Base-by-base conservation (phyloP, 2,888 invertebrate genomes). In the Clanis bilineata region DNA sequence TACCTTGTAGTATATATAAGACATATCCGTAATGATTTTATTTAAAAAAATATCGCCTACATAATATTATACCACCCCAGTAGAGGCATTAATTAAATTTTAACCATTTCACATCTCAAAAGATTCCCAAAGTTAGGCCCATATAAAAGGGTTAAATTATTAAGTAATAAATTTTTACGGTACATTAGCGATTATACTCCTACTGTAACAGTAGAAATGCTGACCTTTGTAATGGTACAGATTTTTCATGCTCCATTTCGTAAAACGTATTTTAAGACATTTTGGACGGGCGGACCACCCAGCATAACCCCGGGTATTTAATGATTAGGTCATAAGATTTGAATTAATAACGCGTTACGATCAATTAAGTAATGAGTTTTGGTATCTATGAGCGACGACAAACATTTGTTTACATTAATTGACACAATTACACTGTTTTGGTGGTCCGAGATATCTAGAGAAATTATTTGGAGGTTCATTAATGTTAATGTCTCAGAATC, bases 281-380 rank as follows among this genome's bases (percentile, higher is more conserved):
- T 68, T 66, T 67, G 72, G 72, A 67, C 65, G 64, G 62, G 55
- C 58, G 68, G 88, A 86, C 89, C 89, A 88, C 89, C 89, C 81
- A 70, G 82, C 70, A 36, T 45, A 56, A 45, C 45, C 44, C 25
- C 44, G 45, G 21, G 18, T 57, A 44, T 39, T 51, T 61, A 60
- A 64, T 70, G 70, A 70, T 68, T 72, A 67, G 73, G 74, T 74
- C 71, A 67, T 72, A 68, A 73, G 70, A 80, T 85, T 83, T 75
- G 80, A 83, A 85, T 86, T 83, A 85, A 86, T 85, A 82, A 81
- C 68, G 74, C 83, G 82, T 85, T 83, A 76, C 69, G 68, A 69
- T 79, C 80, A 85, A 84, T 84, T 83, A 81, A 66, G 75, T 77
- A 80, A 82, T 78, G 73, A 80, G 70, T 66, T 70, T 65, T 63